These are phyloP conservation scores for Etheostoma nigrum DNA, from an alignment of 2,797 vertebrate species.

Conservation along the genomic window DNA sequence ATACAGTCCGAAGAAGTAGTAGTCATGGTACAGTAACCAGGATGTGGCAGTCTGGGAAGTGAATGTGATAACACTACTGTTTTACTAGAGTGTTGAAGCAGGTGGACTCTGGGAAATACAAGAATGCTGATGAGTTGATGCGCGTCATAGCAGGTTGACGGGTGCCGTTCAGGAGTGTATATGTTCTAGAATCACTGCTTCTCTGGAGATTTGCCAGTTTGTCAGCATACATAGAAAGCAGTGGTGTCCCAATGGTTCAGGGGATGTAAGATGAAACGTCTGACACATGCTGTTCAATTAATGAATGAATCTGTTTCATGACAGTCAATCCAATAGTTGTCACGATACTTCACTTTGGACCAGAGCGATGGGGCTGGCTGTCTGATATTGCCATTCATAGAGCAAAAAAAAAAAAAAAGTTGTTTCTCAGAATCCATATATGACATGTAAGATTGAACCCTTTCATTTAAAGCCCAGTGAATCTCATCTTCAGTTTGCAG, in stretches of 20 bases:
- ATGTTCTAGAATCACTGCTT: not conserved
- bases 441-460: slow-evolving; percentile 16
- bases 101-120: not conserved
- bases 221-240: too few species aligned
- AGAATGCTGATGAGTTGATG: not conserved
- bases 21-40: not conserved
- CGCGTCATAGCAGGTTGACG: not conserved
- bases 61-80: not conserved
- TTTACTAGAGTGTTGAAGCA: too few species aligned
- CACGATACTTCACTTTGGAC: not conserved
- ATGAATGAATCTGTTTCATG: not conserved
- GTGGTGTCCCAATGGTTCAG: too few species aligned
- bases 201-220: not conserved
- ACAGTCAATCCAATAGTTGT: not conserved
- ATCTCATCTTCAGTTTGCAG: not conserved
- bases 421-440: slow-evolving; percentile 17
- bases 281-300: too few species aligned
- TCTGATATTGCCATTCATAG: not conserved
- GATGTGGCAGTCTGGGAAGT: too few species aligned
- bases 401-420: not conserved
- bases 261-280: not conserved
- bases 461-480: not conserved
- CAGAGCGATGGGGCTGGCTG: not conserved
- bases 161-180: not conserved
- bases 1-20: not conserved